A percentile compares a stretch with the other conserved stretches of the same genome.
These are phyloP conservation scores for Eurystomus glaucurus DNA, from an alignment of 2,797 vertebrate species.

Conservation along the genomic window DNA sequence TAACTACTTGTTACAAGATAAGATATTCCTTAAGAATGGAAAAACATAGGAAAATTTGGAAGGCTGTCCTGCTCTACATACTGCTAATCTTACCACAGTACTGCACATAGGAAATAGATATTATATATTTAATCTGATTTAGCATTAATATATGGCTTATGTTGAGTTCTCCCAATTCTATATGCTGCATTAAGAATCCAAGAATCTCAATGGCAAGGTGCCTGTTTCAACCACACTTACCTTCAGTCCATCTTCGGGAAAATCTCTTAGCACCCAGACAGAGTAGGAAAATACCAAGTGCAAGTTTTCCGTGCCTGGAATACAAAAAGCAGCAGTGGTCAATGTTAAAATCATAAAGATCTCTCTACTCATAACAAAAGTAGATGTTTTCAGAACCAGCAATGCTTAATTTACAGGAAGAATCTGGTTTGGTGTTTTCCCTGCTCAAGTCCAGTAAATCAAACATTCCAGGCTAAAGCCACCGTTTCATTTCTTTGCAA, in stretches of 20 bases:
- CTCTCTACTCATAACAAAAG: not conserved
- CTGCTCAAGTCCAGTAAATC: not conserved
- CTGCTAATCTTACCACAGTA: not conserved
- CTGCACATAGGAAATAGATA: not conserved
- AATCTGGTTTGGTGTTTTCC: not conserved
- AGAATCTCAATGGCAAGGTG: not conserved
- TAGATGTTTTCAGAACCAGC: not conserved
- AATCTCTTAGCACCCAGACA: conserved; percentile 95
- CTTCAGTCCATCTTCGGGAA: conserved; percentile 96
- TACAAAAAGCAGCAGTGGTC: not conserved
- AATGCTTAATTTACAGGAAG: not conserved
- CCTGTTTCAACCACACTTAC: conserved; percentile 73
- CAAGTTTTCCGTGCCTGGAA: conserved; percentile 93
- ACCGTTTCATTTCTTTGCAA: not conserved
- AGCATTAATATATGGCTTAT: not conserved
- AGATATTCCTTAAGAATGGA: not conserved
- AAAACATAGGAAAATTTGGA: not conserved
- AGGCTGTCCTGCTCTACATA: not conserved
- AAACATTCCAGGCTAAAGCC: not conserved
- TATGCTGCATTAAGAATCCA: not conserved
- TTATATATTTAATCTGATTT: not conserved
- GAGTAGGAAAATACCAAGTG: conserved; percentile 97
- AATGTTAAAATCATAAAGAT: not conserved
- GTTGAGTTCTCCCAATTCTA: not conserved
- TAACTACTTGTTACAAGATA: not conserved